A percentile compares a stretch with the other conserved stretches of the same genome.
phyloP scores from a whole-genome alignment of 1,140 invertebrate species.

The Diorhabda carinulata region DNA sequence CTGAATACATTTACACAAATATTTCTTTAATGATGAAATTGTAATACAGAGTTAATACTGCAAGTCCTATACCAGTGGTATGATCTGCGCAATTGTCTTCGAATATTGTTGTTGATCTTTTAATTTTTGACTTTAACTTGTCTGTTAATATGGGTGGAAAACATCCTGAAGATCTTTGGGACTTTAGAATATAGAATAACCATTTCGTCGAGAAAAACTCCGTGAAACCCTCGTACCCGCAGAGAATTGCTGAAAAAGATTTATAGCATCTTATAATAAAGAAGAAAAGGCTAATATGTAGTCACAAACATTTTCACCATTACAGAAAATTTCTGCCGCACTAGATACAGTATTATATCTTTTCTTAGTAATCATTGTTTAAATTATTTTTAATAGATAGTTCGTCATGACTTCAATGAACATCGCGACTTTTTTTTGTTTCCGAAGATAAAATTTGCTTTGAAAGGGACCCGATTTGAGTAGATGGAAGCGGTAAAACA shows the following conservation, averaged over 20 bases:
- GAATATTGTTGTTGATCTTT: slow-evolving; percentile 29
- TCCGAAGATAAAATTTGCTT: no score
- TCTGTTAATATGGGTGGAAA: slow-evolving; percentile 25
- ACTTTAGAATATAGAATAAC: slow-evolving; percentile 30
- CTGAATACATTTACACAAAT: background rate
- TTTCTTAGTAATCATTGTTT: no score
- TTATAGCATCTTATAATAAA: background rate
- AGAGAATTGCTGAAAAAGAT: slow-evolving; percentile 34
- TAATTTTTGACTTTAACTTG: slow-evolving; percentile 19
- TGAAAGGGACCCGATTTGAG: no score
- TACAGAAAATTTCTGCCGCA: background rate
- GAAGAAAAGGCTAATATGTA: background rate
- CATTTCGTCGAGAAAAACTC: slow-evolving; percentile 34
- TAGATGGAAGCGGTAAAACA: no score
- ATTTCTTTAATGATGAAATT: slow-evolving; percentile 27
- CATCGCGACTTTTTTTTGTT: no score
- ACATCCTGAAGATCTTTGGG: slow-evolving; percentile 35
- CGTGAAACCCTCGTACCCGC: slow-evolving; percentile 36
- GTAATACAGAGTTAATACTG: slow-evolving; percentile 33
- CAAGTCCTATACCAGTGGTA: slow-evolving; percentile 37
- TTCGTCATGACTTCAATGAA: no score
- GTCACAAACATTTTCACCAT: background rate
- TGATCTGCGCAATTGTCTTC: slow-evolving; percentile 39
- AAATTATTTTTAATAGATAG: no score
- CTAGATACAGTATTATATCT: no score